These are phyloP conservation scores for Pemphredon lugubris DNA, from an alignment of 2,888 invertebrate species.

Conservation along the genomic window DNA sequence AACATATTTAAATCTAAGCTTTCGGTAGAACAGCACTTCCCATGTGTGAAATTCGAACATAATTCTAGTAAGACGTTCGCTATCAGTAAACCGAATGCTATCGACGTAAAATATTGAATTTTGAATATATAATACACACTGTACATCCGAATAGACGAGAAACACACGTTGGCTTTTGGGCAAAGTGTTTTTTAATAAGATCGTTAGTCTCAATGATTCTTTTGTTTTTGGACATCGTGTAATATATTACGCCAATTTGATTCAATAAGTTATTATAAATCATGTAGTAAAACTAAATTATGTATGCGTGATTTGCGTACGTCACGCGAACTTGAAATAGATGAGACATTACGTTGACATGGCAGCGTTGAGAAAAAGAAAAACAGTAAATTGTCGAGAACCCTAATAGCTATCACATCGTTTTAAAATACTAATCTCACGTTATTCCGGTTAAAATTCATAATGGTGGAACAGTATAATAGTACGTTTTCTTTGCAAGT, in stretches of 20 bases:
- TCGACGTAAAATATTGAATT: constrained; percentile 26
- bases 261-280: constrained; percentile 51
- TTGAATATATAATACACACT: constrained; percentile 43
- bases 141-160: constrained; percentile 37
- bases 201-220: constrained; percentile 13
- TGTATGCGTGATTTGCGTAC: constrained; percentile 6
- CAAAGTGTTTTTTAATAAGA: constrained; percentile 7
- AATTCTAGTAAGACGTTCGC: constrained; percentile 47
- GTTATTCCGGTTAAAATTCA: constrained; percentile 33
- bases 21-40: constrained; percentile 41
- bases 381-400: constrained; percentile 43
- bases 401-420: constrained; percentile 55
- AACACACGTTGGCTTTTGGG: constrained; percentile 24
- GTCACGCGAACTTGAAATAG: constrained; percentile 34
- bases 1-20: constrained; percentile 58
- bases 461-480: constrained; percentile 44
- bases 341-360: constrained; percentile 43
- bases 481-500: no score
- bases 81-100: constrained; percentile 19
- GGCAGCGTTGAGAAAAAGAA: constrained; percentile 50
- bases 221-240: constrained; percentile 14
- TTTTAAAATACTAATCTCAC: constrained; percentile 43
- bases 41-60: constrained; percentile 62
- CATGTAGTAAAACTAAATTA: constrained; percentile 23
- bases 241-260: constrained; percentile 42